These are phyloP conservation scores for Sebastes fasciatus DNA, from an alignment of 2,113 vertebrate genomes.

Conservation along the genomic window DNA sequence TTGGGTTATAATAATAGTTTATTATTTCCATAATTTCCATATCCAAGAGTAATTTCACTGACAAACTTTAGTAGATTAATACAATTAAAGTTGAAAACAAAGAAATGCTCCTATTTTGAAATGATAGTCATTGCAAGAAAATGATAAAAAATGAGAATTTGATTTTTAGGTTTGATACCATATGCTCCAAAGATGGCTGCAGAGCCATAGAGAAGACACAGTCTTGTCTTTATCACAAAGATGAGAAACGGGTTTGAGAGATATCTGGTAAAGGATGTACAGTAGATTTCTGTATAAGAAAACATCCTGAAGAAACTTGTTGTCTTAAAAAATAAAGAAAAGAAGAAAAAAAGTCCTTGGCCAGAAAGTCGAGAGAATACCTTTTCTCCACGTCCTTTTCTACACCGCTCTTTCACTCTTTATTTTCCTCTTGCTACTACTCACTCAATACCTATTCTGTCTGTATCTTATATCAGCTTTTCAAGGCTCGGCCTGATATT, in stretches of 20 bases:
- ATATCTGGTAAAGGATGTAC: background rate
- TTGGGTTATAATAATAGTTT: background rate
- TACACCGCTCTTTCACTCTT: background rate
- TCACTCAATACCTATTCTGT: conserved; percentile 15
- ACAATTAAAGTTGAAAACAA: background rate
- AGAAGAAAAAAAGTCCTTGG: too few species aligned
- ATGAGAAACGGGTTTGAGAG: background rate
- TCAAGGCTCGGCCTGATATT: conserved; percentile 16
- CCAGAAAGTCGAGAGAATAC: background rate
- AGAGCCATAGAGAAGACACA: background rate
- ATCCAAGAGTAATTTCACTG: background rate
- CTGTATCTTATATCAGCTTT: background rate
- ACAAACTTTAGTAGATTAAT: background rate
- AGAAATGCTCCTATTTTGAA: background rate
- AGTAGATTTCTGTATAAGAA: conserved; percentile 5
- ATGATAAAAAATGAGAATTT: background rate
- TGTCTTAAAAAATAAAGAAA: background rate
- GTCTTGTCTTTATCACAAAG: background rate
- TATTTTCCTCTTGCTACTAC: conserved; percentile 23
- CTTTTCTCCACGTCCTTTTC: conserved; percentile 10
- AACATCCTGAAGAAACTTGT: conserved; percentile 8
- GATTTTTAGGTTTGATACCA: conserved; percentile 6
- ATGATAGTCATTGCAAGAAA: background rate
- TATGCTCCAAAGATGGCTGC: background rate
- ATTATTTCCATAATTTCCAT: background rate